Conservation (phyloP, 2,113 vertebrate species). For the Tringa solitaria region DNA sequence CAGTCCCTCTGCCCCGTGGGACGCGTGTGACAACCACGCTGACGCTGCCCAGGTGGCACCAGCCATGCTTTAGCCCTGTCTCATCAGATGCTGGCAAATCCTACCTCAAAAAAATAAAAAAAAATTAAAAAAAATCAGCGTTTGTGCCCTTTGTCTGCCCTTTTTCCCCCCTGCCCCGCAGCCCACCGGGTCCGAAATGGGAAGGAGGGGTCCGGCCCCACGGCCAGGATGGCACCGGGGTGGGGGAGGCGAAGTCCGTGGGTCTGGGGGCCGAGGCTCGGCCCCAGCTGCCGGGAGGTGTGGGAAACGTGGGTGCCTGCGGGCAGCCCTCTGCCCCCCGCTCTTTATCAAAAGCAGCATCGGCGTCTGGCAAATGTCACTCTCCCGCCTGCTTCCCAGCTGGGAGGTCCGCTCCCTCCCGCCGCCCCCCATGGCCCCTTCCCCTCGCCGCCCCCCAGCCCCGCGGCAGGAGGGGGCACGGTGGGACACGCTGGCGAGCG, state of each 20-base stretch:
- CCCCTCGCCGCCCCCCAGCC: not conserved
- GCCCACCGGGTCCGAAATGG: not conserved
- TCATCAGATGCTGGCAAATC: not conserved
- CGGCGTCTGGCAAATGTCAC: slow-evolving; percentile 50
- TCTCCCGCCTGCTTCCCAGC: not conserved
- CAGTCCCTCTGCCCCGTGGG: fast-evolving
- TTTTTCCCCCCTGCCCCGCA: fast-evolving
- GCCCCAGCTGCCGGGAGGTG: not conserved
- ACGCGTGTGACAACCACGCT: fast-evolving
- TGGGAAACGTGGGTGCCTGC: slow-evolving; percentile 9
- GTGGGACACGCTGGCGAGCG: fast-evolving
- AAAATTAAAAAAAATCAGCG: not conserved
- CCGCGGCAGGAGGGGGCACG: fast-evolving
- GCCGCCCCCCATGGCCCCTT: not conserved
- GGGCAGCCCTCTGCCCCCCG: slow-evolving; percentile 7
- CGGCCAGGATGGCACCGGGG: fast-evolving
- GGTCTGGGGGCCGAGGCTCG: not conserved
- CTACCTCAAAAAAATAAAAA: not conserved
- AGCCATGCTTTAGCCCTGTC: not conserved
- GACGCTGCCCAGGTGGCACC: not conserved
- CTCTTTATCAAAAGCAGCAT: slow-evolving; percentile 37
- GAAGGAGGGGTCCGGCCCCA: not conserved
- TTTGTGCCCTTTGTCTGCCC: not conserved
- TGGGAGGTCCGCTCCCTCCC: slow-evolving; percentile 17
- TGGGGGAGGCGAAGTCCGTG: not conserved